Percentiles rank a stretch among this genome's conserved stretches.
Conservation (phyloP, 2,113 vertebrate species). For the Pterocles burchelli region DNA sequence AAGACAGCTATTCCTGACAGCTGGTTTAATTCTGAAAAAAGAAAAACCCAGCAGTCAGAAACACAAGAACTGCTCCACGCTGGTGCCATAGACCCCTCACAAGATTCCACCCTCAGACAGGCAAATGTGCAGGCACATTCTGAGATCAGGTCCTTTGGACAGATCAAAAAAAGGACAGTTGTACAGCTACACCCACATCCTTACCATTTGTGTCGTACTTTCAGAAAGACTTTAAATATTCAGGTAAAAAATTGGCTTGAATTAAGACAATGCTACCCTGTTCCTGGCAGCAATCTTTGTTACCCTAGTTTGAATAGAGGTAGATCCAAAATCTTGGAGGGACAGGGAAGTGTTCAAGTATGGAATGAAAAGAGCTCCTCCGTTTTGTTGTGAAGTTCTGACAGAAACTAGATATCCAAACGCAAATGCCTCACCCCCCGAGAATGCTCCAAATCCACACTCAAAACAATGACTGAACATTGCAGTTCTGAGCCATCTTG, state of each 20-base stretch:
- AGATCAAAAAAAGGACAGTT: not conserved
- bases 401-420: not conserved
- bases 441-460: not conserved
- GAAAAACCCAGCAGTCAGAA: not conserved
- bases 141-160: not conserved
- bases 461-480: not conserved
- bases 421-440: accelerated
- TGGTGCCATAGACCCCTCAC: not conserved
- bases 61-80: not conserved
- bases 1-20: not conserved
- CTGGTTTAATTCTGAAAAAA: not conserved
- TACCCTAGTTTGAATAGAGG: not conserved
- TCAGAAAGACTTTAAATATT: not conserved
- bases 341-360: not conserved
- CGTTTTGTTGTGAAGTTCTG: not conserved
- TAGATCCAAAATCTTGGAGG: not conserved
- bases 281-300: not conserved
- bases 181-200: not conserved
- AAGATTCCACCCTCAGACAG: not conserved
- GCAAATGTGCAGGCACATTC: not conserved
- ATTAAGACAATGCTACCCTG: not conserved
- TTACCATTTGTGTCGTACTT: not conserved
- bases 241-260: not conserved
- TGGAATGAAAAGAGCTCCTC: not conserved
- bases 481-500: not conserved